These are phyloP conservation scores for Caenorhabditis latens DNA, from an alignment of 1,140 invertebrate genomes.

Conservation along the genomic window DNA sequence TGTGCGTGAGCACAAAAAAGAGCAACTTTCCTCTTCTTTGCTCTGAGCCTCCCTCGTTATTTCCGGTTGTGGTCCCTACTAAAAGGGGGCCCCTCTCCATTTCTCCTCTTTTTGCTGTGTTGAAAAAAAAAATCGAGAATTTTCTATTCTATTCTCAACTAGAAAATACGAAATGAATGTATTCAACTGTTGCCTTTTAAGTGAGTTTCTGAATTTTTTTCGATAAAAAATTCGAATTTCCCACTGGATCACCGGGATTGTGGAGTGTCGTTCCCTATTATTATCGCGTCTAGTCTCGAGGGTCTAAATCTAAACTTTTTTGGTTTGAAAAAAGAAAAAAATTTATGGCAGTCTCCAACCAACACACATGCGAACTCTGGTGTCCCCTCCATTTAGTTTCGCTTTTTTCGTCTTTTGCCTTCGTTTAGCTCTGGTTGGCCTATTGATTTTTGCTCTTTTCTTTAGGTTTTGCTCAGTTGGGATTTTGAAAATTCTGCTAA, in stretches of 20 bases:
- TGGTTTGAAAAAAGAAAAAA: neutral
- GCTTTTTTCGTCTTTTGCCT: neutral
- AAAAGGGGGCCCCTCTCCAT: conserved; percentile 27
- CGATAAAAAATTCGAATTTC: neutral
- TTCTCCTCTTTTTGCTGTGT: conserved; percentile 9
- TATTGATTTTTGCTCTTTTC: too few species aligned
- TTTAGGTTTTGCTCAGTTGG: too few species aligned
- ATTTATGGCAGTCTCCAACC: neutral
- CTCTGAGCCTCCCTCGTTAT: conserved; percentile 7
- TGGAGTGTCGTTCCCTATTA: too few species aligned
- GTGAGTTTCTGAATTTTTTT: neutral
- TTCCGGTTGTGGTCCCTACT: conserved; percentile 10
- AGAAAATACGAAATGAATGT: conserved; percentile 2
- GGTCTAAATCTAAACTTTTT: neutral
- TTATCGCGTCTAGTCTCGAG: too few species aligned
- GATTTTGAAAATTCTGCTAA: too few species aligned
- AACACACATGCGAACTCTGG: neutral
- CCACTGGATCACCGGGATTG: neutral
- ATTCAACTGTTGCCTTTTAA: conserved; percentile 21
- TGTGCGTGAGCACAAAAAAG: neutral
- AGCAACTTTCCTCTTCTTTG: neutral
- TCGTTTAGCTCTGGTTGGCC: too few species aligned
- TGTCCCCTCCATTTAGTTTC: neutral
- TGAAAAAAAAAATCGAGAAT: neutral
- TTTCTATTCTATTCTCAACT: neutral